phyloP scores from a whole-genome alignment of 1,140 invertebrate species.

The Formica exsecta region DNA sequence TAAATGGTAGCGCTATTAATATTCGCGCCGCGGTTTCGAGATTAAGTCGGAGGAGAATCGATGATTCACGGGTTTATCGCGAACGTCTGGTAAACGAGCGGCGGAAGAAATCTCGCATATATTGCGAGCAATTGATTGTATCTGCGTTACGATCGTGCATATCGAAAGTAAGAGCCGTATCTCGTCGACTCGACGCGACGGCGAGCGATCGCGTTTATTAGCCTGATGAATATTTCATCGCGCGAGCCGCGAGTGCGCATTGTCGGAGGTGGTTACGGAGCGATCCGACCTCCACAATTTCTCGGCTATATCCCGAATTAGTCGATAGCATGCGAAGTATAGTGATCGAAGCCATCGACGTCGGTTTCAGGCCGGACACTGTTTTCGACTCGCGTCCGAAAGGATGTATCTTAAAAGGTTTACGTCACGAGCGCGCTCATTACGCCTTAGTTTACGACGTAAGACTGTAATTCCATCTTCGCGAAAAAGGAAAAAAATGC shows the following conservation, averaged over 20 bases:
- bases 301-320: conserved; percentile 6
- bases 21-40: conserved; percentile 26
- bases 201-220: conserved; percentile 4
- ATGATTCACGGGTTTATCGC: conserved; percentile 50
- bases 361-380: not conserved
- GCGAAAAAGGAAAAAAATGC: not conserved
- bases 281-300: conserved; percentile 13
- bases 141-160: not conserved
- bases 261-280: not conserved
- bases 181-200: not conserved
- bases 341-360: conserved; percentile 1
- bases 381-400: not conserved
- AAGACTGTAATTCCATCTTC: not conserved
- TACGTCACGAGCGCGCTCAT: not conserved
- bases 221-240: conserved; percentile 38
- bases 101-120: conserved; percentile 10
- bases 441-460: conserved; percentile 27
- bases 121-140: conserved; percentile 2
- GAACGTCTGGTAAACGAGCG: not conserved
- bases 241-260: not conserved
- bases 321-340: not conserved
- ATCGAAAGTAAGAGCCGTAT: conserved; percentile 21
- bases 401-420: not conserved
- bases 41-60: conserved; percentile 46
- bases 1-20: conserved; percentile 46